Conservation (phyloP, 1,140 invertebrate species). For the Agraylea sexmaculata region DNA sequence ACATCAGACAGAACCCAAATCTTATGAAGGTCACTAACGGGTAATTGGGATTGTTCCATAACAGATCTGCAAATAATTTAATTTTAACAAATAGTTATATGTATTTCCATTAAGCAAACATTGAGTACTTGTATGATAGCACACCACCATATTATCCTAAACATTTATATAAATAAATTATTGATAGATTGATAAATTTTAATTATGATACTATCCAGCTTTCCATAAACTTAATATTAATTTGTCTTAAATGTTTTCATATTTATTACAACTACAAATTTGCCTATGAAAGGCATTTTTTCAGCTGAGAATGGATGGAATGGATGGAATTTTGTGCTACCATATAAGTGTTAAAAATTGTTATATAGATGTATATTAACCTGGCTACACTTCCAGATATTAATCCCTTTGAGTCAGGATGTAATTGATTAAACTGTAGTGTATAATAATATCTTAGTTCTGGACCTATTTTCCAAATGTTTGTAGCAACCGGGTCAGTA, state of each 20-base stretch:
- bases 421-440: slow-evolving; percentile 78
- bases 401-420: slow-evolving; percentile 71
- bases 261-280: too few species aligned
- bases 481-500: slow-evolving; percentile 35
- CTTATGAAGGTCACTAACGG: slow-evolving; percentile 79
- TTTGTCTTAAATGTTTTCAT: too few species aligned
- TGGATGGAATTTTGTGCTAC: too few species aligned
- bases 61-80: slow-evolving; percentile 53
- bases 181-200: too few species aligned
- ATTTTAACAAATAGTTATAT: not conserved
- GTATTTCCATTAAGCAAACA: slow-evolving; percentile 3
- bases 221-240: too few species aligned
- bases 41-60: slow-evolving; percentile 91
- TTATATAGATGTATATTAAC: too few species aligned
- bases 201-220: too few species aligned
- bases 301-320: too few species aligned
- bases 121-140: not conserved
- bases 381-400: slow-evolving; percentile 72
- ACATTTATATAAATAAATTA: too few species aligned
- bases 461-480: slow-evolving; percentile 73
- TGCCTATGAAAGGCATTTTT: too few species aligned
- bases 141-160: too few species aligned
- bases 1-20: slow-evolving; percentile 96
- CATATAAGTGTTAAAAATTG: too few species aligned
- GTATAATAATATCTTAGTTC: slow-evolving; percentile 90